A percentile compares a stretch with the other conserved stretches of the same genome.
phyloP scores from a whole-genome alignment of 2,888 invertebrate genomes.

The Desoria tigrina region DNA sequence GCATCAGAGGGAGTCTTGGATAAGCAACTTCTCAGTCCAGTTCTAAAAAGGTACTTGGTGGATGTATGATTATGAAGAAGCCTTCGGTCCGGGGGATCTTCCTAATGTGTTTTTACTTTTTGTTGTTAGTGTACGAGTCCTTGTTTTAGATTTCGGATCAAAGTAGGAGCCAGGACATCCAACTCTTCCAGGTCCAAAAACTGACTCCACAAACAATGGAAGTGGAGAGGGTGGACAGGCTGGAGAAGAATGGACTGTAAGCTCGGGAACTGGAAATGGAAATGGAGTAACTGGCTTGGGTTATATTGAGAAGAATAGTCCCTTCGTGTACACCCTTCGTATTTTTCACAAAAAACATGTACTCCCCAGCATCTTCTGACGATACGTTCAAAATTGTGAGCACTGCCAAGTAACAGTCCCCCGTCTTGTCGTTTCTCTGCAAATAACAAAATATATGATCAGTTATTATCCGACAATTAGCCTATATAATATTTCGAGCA shows the following conservation, averaged over 20 bases:
- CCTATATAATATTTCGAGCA: too few species aligned
- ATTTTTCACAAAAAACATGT: slow-evolving; percentile 66
- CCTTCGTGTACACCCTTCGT: slow-evolving; percentile 66
- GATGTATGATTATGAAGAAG: too few species aligned
- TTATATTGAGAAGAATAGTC: slow-evolving; percentile 66
- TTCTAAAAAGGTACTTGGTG: too few species aligned
- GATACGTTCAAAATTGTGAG: slow-evolving; percentile 64
- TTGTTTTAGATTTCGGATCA: too few species aligned
- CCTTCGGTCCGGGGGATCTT: too few species aligned
- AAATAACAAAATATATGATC: slow-evolving; percentile 53
- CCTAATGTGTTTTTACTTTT: too few species aligned
- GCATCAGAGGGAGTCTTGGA: slow-evolving; percentile 6
- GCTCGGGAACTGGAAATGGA: slow-evolving; percentile 47
- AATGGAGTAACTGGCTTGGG: slow-evolving; percentile 56
- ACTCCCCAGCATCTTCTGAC: slow-evolving; percentile 65
- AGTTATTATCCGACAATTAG: too few species aligned
- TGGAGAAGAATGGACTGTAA: slow-evolving; percentile 15
- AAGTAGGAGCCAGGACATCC: background rate
- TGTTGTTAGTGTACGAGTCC: too few species aligned
- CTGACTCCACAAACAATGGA: slow-evolving; percentile 1
- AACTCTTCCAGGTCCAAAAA: background rate
- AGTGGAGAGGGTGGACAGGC: slow-evolving; percentile 4
- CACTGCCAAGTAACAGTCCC: slow-evolving; percentile 64
- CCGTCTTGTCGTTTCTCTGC: slow-evolving; percentile 62
- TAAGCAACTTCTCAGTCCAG: too few species aligned